Base-by-base conservation (phyloP, 2,888 invertebrate genomes). In the Hipparchia semele region DNA sequence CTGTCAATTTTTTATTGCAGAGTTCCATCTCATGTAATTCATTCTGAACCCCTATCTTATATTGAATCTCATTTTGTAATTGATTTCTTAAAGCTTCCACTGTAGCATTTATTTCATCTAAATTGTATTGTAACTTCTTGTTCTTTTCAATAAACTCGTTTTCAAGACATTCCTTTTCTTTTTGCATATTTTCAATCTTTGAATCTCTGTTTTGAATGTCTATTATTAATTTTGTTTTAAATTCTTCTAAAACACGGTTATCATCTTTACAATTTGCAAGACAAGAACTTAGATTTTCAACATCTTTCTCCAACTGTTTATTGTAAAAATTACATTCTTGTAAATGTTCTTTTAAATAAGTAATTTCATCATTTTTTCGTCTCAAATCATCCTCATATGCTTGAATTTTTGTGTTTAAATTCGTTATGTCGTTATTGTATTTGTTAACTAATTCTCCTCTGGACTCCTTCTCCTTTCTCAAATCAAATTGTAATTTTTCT, bases 61-160 rank as follows among this genome's bases (percentile, higher is more conserved):
- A 87, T 45, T 86, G 76, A 39, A 88, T 87, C 80, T 90, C 90
- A 75, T 85, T 83, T 68, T 87, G 84, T 56, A 90, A 75, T 78
- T 89, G 90, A 68, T 79, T 82, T 80, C 89, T 86, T 23, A 90
- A 77, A 46, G 86, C 80, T 75, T 83, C 81, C 8, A 87, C 83
- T 49, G 80, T 83, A 54, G 86, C 86, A 72, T 82, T 82, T 73
- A 80, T 86, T 80, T 89, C 90, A 69, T 89, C 86, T 59, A 90
- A 78, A 61, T 85, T 83, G 70, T 81, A 81, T 46, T 76, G 80
- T 5, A 87, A 77, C 73, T 82, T 85, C 46, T 84, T 81, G 69
- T 80, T 84, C 73, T 88, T 86, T 68, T 86, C 83, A 54, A 74
- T 79, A 68, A 80, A 81, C 9, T 77, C 72, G 56, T 82, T 84